Evolutionary conservation across 2,113 vertebrate species (phyloP), one percentile per base, ranked within the genome.

Genomic region (Misgurnus anguillicaudatus): DNA sequence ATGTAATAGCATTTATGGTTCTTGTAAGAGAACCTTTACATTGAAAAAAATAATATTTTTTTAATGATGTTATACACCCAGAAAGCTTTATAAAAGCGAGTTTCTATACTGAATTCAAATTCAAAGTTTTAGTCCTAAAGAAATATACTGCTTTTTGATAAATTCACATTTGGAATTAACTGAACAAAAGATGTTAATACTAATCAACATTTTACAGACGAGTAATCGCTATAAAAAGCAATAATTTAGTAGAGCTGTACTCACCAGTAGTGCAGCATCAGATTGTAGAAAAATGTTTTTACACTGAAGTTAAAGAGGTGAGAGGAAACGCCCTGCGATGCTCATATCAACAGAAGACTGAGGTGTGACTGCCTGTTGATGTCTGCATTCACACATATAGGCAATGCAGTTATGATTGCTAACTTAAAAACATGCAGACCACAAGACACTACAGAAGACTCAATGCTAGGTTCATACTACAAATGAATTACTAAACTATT

Each of bases 251-350:
- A 31, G 21, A 51, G 53, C 4, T 68, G 51, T 42, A 77, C 75
- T 77, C 51, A 77, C 75, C 75, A 41, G 47, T 9, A 24, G 42
- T 14, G 24, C 11, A 31, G 19, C 11, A 42, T 77, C 48, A 14
- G n/a, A 21, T 17, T 72, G 53, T 58, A 73, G n/a, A 19, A 17
- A 58, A 10, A n/a, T 42, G 41, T 67, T n/a, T 72, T 72, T 17
- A 57, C 10, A 62, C 24, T 16, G 31, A 38, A 2, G n/a, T 58
- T 5, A 6, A 53, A 2, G 80, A 85, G 48, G 85, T 86, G 87
- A 87, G 42, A 86, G 84, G 55, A 79, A 82, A 85, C 87, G 81
- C 89, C 85, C 83, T 53, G 75, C 24, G 53, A 83, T 83, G 69
- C 72, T 75, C 60, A 48, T 21, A 41, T 42, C 61, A 3, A 45